Evolutionary conservation across 2,797 vertebrate species (phyloP), one percentile per base, ranked within the genome.

Genomic region (Malurus splendens): DNA sequence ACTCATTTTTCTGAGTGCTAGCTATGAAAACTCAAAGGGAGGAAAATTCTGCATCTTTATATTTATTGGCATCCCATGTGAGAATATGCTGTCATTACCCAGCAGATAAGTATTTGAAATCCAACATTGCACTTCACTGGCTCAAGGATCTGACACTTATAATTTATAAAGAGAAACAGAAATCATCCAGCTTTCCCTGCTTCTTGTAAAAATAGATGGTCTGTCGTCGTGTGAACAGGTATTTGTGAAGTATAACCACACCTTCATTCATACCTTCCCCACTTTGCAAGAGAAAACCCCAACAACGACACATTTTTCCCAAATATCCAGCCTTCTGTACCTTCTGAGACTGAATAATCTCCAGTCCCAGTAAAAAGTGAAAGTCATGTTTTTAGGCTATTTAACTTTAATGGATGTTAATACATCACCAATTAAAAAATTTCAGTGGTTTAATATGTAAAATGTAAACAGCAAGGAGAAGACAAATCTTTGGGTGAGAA

Each of bases 51-150:
- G 16, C 79, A 70, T 73, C n/a, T 75, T 89, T 80, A 68, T 95
- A 82, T 89, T 94, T 94, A 91, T 92, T 89, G 59, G 66, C 72
- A 82, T 92, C 82, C 70, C 89, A 78, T 41, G 42, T 92, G 88
- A 92, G 71, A 95, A 86, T 32, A 65, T 42, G 65, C 39, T 93
- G 82, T 72, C 81, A 61, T 86, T 94, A 86, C 30, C 78, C 68
- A 81, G 79, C n/a, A 89, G 86, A 96, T 90, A 94, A 93, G 44
- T 87, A 80, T 82, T 93, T 70, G 74, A 67, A 81, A 88, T 70
- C 39, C 48, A 88, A 17, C 41, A 24, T 23, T 68, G 30, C 52
- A n/a, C 60, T 87, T 94, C 66, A 65, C 28, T 39, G 60, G 70
- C 90, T 38, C 39, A 80, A 52, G 11, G 48, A 52, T 74, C 73